Evolutionary conservation across 2,888 invertebrate genomes (phyloP).

Genomic region (Drosophila neonasuta): DNA sequence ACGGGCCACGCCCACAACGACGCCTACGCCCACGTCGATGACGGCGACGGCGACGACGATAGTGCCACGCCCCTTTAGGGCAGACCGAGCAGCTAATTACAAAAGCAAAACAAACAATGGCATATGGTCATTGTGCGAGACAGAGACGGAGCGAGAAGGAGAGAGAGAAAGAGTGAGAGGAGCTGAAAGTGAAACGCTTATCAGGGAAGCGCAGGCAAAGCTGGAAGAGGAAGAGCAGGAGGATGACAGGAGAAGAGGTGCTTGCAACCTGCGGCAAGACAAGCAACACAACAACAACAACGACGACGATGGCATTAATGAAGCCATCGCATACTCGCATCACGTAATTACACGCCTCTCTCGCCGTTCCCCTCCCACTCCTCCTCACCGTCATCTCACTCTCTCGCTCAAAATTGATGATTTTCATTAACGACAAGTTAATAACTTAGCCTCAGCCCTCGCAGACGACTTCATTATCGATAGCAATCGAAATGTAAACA

Average conservation of each 20-base stretch:
- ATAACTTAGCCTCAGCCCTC: slow-evolving; percentile 54
- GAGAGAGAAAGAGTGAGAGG: background rate
- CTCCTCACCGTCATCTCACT: slow-evolving; percentile 12
- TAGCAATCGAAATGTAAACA: slow-evolving; percentile 52
- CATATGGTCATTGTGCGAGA: slow-evolving; percentile 10
- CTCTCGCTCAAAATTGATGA: slow-evolving; percentile 70
- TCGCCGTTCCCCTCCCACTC: background rate
- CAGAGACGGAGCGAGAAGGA: background rate
- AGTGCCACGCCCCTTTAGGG: slow-evolving; percentile 1
- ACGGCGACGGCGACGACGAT: too few relatives aligned
- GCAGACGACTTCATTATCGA: slow-evolving; percentile 60
- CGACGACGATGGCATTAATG: slow-evolving; percentile 51
- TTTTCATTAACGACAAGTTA: slow-evolving; percentile 78
- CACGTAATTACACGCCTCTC: slow-evolving; percentile 54
- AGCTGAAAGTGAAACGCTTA: slow-evolving; percentile 49
- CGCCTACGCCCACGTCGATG: slow-evolving; percentile 21
- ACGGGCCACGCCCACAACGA: slow-evolving; percentile 11
- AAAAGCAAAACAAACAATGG: slow-evolving; percentile 53
- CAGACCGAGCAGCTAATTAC: slow-evolving; percentile 50
- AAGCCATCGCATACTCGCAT: slow-evolving; percentile 60
- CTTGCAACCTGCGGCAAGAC: slow-evolving; percentile 23
- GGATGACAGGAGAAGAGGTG: background rate
- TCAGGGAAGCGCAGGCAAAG: slow-evolving; percentile 42
- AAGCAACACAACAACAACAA: background rate
- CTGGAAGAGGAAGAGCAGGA: background rate